Percentiles rank a stretch among this genome's conserved stretches.
These are phyloP conservation scores for Tupiocoris notatus DNA, from an alignment of 2,888 invertebrate species.

Conservation along the genomic window DNA sequence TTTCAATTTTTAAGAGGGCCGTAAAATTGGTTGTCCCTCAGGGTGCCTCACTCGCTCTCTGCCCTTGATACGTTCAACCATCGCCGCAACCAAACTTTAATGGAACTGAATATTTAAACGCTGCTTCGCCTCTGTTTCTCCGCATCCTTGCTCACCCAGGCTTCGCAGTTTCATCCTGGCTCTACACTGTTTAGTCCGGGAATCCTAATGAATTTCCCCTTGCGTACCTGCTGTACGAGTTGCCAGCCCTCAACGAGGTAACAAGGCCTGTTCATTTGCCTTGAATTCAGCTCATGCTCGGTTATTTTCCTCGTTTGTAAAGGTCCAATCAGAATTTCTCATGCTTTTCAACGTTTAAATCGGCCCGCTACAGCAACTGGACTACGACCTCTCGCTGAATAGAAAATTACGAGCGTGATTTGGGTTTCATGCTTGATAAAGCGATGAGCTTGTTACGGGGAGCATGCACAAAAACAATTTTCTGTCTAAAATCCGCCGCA, in stretches of 20 bases:
- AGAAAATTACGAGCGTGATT: background rate
- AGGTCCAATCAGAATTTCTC: background rate
- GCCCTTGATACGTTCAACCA: background rate
- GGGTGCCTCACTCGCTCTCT: background rate
- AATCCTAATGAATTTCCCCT: conserved; percentile 24
- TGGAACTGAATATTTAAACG: conserved; percentile 41
- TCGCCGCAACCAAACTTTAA: conserved; percentile 29
- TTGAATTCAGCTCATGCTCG: background rate
- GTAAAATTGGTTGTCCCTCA: conserved; percentile 27
- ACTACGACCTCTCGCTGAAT: background rate
- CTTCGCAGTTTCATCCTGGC: conserved; percentile 4
- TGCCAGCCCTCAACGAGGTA: background rate
- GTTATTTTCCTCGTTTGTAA: background rate
- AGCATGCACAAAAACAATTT: too few species aligned
- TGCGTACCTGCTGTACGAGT: background rate
- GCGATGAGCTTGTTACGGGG: too few species aligned
- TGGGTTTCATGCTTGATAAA: background rate
- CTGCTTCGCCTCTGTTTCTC: background rate
- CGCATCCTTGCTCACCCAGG: background rate
- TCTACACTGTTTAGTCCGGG: background rate
- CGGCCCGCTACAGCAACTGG: background rate
- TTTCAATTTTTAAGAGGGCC: conserved; percentile 37
- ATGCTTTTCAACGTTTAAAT: background rate
- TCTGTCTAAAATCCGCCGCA: too few species aligned
- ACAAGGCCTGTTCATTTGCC: background rate